Evolutionary conservation across 2,888 invertebrate genomes (phyloP).

Genomic region (Polyommatus iphigenia): DNA sequence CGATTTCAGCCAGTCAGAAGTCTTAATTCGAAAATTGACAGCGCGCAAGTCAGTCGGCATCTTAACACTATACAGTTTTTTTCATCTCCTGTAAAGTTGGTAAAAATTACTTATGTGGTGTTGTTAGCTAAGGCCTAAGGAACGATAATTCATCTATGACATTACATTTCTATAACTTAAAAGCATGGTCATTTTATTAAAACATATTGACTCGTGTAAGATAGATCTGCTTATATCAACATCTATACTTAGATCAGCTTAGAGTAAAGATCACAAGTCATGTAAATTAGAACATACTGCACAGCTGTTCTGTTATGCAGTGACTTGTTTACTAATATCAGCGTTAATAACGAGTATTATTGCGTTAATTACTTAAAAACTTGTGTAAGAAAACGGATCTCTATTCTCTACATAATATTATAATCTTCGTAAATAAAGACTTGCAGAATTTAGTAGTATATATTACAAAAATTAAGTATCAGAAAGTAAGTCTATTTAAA

Average conservation of each 20-base stretch:
- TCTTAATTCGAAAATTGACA: no score
- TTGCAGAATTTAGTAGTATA: neutral
- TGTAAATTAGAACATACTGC: neutral
- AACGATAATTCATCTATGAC: no score
- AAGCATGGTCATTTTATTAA: no score
- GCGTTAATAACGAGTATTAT: neutral
- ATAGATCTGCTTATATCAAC: neutral
- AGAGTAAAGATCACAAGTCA: constrained; percentile 19
- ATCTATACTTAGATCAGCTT: neutral
- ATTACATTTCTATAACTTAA: no score
- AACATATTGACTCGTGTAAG: neutral
- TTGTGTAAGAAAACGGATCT: neutral
- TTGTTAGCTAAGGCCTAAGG: no score
- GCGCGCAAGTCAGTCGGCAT: no score
- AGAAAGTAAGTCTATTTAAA: neutral
- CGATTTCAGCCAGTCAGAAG: no score
- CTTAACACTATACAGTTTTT: no score
- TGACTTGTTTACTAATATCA: neutral
- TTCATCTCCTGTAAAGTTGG: no score
- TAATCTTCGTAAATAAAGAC: neutral
- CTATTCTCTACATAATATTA: no score
- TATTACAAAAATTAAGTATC: neutral
- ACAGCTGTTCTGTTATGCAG: neutral
- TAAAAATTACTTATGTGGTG: no score
- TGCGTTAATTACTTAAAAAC: neutral